A percentile compares a stretch with the other conserved stretches of the same genome.
phyloP scores from a whole-genome alignment of 1,140 invertebrate species.

The Microplitis demolitor region DNA sequence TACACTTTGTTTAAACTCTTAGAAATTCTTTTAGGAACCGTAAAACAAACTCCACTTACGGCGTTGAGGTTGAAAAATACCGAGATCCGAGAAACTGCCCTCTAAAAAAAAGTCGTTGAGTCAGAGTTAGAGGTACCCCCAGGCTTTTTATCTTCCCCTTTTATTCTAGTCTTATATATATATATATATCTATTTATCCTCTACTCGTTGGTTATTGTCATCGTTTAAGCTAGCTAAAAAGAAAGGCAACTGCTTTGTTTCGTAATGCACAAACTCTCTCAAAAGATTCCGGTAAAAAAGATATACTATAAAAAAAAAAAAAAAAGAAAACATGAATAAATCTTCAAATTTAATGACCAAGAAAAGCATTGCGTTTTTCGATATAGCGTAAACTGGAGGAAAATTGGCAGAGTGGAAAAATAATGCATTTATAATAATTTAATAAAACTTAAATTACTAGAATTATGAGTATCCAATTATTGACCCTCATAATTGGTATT shows the following conservation, averaged over 20 bases:
- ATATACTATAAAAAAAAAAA: not conserved
- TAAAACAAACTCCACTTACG: constrained; percentile 19
- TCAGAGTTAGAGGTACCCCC: not conserved
- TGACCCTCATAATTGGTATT: too few relatives aligned
- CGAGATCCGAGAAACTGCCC: not conserved
- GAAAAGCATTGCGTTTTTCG: not conserved
- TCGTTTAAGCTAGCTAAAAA: constrained; percentile 1
- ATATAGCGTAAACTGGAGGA: too few relatives aligned
- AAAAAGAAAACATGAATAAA: not conserved
- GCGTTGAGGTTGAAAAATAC: constrained; percentile 13
- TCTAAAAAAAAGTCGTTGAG: not conserved
- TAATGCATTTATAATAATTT: too few relatives aligned
- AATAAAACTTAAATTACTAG: too few relatives aligned
- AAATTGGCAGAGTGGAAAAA: too few relatives aligned
- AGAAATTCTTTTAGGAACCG: constrained; percentile 4
- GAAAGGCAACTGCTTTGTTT: constrained; percentile 12
- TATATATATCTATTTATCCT: not conserved
- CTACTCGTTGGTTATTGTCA: constrained; percentile 14
- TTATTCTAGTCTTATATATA: not conserved
- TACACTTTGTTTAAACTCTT: not conserved
- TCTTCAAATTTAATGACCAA: not conserved
- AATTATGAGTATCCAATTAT: too few relatives aligned
- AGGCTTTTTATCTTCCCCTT: not conserved
- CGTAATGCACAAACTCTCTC: constrained; percentile 5
- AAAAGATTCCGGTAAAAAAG: not conserved